Base-by-base conservation (phyloP, 1,140 invertebrate genomes). In the Bursaphelenchus mucronatus region DNA sequence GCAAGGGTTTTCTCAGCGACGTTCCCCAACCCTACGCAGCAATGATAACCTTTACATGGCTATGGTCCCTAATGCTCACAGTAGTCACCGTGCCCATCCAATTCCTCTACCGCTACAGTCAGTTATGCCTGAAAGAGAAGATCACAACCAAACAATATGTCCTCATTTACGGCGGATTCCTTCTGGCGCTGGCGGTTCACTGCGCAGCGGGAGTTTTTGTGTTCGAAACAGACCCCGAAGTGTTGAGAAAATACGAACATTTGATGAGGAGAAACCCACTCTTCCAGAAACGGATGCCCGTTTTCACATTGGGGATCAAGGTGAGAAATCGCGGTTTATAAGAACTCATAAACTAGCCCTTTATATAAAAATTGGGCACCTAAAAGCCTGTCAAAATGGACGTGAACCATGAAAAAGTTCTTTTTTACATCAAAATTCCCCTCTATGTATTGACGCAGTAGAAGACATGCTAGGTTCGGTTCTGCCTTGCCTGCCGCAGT, bases 1-100 rank as follows among this genome's bases (percentile, higher is more conserved):
- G 45, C 57, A 39, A 1, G 1, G 39, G 57, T 11, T 39, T 39
- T n/a, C 40, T 59, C 40, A 9, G 45, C 13, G 11, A 50, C 10
- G 30, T 59, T 59, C 57, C 57, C 10, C 57, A 59, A 50, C 57
- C 57, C 40, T 59, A 46, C 40, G 11, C 19, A 17, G 40, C 45
- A 13, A 17, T 50, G 19, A 44, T 44, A 0, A 44, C 40, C 9
- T 39, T 59, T 5, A 44, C 45, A 30, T 59, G 57, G 57, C 41
- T 59, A 44, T 59, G 41, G 40, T 39, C 40, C 8, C 41, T 59
- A 11, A 57, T 44, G 13, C 45, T 59, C 2, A 59, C 57, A 19
- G 57, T 59, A 6, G 44, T 59, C 3, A 59, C 41, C 41, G 57
- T 59, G 13, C 40, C 57, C 11, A 50, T 50, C n/a, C 11, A 13